phyloP scores from a whole-genome alignment of 2,113 vertebrate genomes.

The zebrafish (Danio rerio) region DNA sequence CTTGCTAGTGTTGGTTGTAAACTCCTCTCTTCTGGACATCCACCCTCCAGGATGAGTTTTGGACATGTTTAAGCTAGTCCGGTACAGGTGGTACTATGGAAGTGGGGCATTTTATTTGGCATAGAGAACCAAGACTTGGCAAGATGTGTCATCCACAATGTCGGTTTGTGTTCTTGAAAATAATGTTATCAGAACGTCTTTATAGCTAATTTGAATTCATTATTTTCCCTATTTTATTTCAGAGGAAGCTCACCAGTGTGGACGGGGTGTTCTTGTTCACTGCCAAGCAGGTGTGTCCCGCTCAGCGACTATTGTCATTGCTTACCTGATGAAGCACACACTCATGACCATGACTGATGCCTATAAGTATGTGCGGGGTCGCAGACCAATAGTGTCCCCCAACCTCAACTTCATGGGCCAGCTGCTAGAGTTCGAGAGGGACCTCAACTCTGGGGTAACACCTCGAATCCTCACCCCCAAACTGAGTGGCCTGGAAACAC shows the following conservation, averaged over 20 bases:
- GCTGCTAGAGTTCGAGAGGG: conserved; percentile 84
- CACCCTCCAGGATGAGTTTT: too few species aligned
- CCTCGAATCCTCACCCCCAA: conserved; percentile 85
- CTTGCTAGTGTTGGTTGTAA: too few species aligned
- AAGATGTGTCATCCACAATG: not conserved
- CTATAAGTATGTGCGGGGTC: conserved; percentile 84
- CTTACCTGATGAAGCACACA: conserved; percentile 89
- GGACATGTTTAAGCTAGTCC: not conserved
- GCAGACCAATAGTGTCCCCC: conserved; percentile 82
- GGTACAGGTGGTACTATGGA: not conserved
- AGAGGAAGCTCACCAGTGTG: conserved; percentile 86
- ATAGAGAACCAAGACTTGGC: not conserved
- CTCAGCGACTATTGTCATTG: conserved; percentile 85
- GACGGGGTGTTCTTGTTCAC: conserved; percentile 83
- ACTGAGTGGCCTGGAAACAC: conserved; percentile 82
- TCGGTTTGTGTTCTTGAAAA: not conserved
- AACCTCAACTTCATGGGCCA: conserved; percentile 89
- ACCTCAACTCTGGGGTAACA: conserved; percentile 85
- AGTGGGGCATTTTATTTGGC: not conserved
- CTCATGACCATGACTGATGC: conserved; percentile 88
- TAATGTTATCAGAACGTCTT: not conserved
- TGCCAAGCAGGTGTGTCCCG: conserved; percentile 87
- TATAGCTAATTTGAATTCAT: not conserved
- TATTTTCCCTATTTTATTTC: conserved; percentile 49
- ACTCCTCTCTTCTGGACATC: too few species aligned